Base-by-base conservation (phyloP, 2,797 vertebrate genomes). In the Sternarchorhynchus goeldii region DNA sequence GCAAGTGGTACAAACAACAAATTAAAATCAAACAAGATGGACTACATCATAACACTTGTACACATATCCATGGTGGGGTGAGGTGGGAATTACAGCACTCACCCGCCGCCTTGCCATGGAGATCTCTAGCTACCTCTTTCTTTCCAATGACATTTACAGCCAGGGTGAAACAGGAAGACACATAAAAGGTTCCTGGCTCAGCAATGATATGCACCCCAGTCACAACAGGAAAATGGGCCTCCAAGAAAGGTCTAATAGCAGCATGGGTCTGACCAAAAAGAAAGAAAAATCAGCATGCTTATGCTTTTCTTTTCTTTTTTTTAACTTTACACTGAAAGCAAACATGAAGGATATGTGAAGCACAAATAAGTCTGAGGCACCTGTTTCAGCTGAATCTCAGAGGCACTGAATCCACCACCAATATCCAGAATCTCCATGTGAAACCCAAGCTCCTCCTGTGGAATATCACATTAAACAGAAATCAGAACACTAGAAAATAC, bases 391-490 rank as follows among this genome's bases (percentile, higher is more conserved):
- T 98, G 96, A 90, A 93, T 91, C 84, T 96, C 95, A 60, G 94
- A 94, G 85, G 95, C 96, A 82, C 93, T 96, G 89, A 98, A 97
- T 86, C 97, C 96, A 81, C 96, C 93, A 74, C 97, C 96, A 83
- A 99, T 96, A 91, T 99, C 96, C 93, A 99, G 87, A 82, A 97
- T 91, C 88, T 92, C 94, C 96, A 99, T 96, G 79, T 94, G 93
- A 85, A 98, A 98, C 83, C 97, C 97, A 89, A 98, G 90, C 88
- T 98, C 97, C 88, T 92, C 93, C 95, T 96, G 82, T 82, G 55
- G 3, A 65, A 78, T 0, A 71, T 62, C 45, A 45, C 17, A 45
- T 39, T 29, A 75, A 3, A 55, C 4, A 67, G 17, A 41, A 10
- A 10, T 75, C 39, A 79, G 62, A 31, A 67, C 53, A 18, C 25